These are phyloP conservation scores for Agrotis puta DNA, from an alignment of 2,888 invertebrate species.

Conservation along the genomic window DNA sequence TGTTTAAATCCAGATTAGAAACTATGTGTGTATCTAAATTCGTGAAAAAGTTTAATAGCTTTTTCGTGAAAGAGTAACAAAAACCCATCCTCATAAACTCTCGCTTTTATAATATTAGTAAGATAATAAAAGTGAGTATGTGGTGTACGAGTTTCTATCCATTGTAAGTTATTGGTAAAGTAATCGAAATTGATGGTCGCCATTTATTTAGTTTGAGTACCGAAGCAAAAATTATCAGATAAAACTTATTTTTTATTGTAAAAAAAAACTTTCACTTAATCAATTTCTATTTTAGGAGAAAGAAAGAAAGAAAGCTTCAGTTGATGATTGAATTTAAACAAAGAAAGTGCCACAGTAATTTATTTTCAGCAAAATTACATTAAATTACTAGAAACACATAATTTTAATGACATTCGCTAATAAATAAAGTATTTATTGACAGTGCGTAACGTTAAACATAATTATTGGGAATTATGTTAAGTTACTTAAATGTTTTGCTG, in stretches of 20 bases:
- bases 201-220: slow-evolving; percentile 27
- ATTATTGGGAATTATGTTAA: background rate
- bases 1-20: too few relatives aligned
- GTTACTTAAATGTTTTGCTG: background rate
- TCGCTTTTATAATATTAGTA: too few relatives aligned
- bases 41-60: too few relatives aligned
- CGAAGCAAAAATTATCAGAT: slow-evolving; percentile 19
- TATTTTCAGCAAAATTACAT: slow-evolving; percentile 9
- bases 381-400: background rate
- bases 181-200: slow-evolving; percentile 20
- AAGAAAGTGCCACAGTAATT: background rate
- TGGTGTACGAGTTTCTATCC: background rate
- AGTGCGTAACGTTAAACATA: slow-evolving; percentile 5
- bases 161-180: background rate
- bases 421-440: slow-evolving; percentile 7
- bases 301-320: background rate
- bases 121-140: too few relatives aligned
- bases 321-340: slow-evolving; percentile 8
- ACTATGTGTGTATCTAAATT: too few relatives aligned
- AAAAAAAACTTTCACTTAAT: slow-evolving; percentile 16
- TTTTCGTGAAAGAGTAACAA: too few relatives aligned
- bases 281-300: background rate
- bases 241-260: slow-evolving; percentile 1
- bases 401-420: slow-evolving; percentile 18
- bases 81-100: too few relatives aligned